Evolutionary conservation across 2,113 vertebrate species (phyloP).

Genomic region (Sialia sialis): DNA sequence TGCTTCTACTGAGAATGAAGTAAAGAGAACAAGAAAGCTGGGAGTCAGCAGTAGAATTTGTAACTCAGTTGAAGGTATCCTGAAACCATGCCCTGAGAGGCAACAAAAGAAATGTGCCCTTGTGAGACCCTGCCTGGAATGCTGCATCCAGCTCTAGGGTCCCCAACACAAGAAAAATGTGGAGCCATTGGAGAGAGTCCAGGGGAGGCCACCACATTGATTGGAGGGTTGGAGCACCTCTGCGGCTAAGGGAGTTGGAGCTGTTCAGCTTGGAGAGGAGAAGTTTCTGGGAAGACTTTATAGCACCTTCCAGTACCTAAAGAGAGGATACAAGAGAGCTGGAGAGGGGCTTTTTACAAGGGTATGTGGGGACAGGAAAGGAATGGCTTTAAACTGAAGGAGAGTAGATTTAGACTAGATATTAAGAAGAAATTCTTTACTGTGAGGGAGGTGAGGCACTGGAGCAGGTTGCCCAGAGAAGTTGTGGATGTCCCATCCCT

Average conservation of each 20-base stretch:
- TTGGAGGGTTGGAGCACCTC: background rate
- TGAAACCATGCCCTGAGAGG: fast-evolving
- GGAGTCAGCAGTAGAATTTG: background rate
- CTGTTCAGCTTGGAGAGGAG: background rate
- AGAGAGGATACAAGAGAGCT: no score
- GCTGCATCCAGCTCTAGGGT: background rate
- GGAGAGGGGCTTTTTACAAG: background rate
- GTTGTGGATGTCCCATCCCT: background rate
- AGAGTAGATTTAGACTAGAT: background rate
- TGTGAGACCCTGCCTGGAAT: background rate
- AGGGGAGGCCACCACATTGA: no score
- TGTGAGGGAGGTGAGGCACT: background rate
- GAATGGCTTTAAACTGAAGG: background rate
- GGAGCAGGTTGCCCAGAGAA: background rate
- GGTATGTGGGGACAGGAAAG: background rate
- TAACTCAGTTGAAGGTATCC: background rate
- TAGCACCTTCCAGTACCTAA: background rate
- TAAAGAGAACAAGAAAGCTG: background rate
- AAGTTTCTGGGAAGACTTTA: background rate
- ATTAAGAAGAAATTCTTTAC: background rate
- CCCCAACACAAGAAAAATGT: background rate
- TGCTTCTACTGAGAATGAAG: background rate
- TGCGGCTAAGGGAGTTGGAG: no score
- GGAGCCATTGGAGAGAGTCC: background rate
- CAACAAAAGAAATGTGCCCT: background rate